phyloP scores from a whole-genome alignment of 2,113 vertebrate species.

The Chrysochloris asiatica region DNA sequence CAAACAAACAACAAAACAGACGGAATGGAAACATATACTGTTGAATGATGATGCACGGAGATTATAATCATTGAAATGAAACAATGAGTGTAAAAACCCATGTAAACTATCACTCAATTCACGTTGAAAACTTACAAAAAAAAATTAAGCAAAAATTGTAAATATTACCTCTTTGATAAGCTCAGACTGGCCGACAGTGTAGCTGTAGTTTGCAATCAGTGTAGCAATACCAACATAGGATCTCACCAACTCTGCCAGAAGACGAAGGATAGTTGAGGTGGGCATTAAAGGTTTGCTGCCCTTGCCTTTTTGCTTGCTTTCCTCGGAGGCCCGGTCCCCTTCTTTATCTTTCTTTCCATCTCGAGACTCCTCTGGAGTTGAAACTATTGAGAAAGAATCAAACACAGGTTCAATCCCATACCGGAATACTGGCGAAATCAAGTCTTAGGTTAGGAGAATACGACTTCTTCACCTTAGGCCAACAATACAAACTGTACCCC shows the following conservation, averaged over 20 bases:
- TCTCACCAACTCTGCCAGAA: conserved; percentile 94
- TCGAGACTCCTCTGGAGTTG: conserved; percentile 92
- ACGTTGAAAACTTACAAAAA: no score
- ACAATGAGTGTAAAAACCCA: no score
- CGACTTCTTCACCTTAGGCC: neutral
- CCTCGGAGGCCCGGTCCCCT: conserved; percentile 89
- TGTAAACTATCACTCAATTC: no score
- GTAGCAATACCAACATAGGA: conserved; percentile 96
- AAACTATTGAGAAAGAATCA: conserved; percentile 81
- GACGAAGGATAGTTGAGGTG: conserved; percentile 94
- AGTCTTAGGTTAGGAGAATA: neutral
- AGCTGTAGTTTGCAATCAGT: conserved; percentile 94
- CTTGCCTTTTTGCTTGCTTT: conserved; percentile 91
- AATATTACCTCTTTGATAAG: conserved; percentile 94
- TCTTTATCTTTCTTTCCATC: conserved; percentile 94
- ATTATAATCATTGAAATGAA: no score
- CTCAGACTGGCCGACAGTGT: conserved; percentile 94
- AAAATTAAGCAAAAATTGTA: conserved; percentile 25
- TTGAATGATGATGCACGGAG: no score
- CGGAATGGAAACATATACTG: no score
- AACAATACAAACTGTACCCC: neutral
- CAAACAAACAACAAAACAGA: no score
- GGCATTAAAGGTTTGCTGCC: conserved; percentile 95
- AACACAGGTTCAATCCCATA: conserved; percentile 40
- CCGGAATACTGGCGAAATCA: neutral